Base-by-base conservation (phyloP, 2,888 invertebrate genomes). In the Dyspetes luteomarginatus region DNA sequence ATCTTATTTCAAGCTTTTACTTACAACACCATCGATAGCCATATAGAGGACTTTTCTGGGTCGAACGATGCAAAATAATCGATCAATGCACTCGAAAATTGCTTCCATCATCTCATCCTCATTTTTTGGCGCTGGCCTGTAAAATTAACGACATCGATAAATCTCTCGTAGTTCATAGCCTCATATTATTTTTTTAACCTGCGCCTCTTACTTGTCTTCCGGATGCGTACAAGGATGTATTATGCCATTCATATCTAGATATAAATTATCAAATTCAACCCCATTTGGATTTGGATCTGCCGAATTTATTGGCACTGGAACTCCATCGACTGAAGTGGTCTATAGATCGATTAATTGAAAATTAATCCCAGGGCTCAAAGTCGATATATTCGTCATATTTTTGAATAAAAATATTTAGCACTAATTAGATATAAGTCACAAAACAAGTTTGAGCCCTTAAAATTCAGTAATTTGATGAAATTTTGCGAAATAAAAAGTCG, bases 41-140 rank as follows among this genome's bases (percentile, higher is more conserved):
- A 99, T 99, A 92, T 99, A 99, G 82, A 99, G 93, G 55, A 99
- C 85, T 91, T 98, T 98, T 87, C 98, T 94, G 0, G 99, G 99
- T 84, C 98, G 93, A 0, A 98, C 98, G 88, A 99, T 98, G 60
- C 95, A 94, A 92, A 99, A 97, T 79, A 99, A 94, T 78, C 99
- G 94, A 92, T 99, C 99, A 84, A 99, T 99, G 92, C 98, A 99
- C 88, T 99, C 99, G 92, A 99, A 99, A 90, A 99, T 99, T 56
- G 98, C 97, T 60, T 98, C 95, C 98, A 99, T 99, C 99, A 99
- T 99, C 94, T 99, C 99, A 89, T 99, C 99, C 92, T 99, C 99
- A 93, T 98, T 97, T 92, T 97, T 97, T 0, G 99, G 99, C 0
- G 99, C 96, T 1, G 99, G 98, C 83, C 95, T 94, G 84, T 36